A percentile compares a stretch with the other conserved stretches of the same genome.
Evolutionary conservation across 1,140 invertebrate species (phyloP).

Genomic region (Lepidostoma basale): DNA sequence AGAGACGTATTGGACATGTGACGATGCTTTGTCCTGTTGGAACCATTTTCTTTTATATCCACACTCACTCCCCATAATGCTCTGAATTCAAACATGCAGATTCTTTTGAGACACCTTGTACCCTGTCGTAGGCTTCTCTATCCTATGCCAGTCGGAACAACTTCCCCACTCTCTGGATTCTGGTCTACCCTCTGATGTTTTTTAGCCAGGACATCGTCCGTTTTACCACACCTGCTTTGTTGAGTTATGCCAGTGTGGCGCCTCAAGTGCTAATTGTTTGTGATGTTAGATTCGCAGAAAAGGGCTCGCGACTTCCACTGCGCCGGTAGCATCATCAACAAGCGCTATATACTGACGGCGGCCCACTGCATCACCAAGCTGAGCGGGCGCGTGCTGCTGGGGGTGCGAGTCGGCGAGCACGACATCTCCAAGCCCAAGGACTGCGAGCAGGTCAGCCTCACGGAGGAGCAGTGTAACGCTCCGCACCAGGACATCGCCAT

Average conservation of each 20-base stretch:
- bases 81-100: not conserved
- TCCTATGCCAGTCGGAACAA: too few relatives aligned
- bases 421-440: conserved; percentile 59
- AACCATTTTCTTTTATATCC: too few relatives aligned
- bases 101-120: too few relatives aligned
- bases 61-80: too few relatives aligned
- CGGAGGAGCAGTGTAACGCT: conserved; percentile 59
- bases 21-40: too few relatives aligned
- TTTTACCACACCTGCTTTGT: not conserved
- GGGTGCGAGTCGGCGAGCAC: conserved; percentile 69
- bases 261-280: not conserved
- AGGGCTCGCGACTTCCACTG: conserved; percentile 45
- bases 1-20: too few relatives aligned
- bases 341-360: conserved; percentile 71
- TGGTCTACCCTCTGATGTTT: too few relatives aligned
- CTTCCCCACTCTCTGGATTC: too few relatives aligned
- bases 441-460: conserved; percentile 60
- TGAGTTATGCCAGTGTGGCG: not conserved
- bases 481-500: conserved; percentile 58
- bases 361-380: conserved; percentile 69
- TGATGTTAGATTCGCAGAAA: not conserved
- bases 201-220: not conserved
- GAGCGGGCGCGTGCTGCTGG: conserved; percentile 49
- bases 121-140: too few relatives aligned
- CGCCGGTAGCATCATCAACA: conserved; percentile 69